Base-by-base conservation (phyloP, 92 coral and sea anemone species). In the Epizoanthus fatuus region DNA sequence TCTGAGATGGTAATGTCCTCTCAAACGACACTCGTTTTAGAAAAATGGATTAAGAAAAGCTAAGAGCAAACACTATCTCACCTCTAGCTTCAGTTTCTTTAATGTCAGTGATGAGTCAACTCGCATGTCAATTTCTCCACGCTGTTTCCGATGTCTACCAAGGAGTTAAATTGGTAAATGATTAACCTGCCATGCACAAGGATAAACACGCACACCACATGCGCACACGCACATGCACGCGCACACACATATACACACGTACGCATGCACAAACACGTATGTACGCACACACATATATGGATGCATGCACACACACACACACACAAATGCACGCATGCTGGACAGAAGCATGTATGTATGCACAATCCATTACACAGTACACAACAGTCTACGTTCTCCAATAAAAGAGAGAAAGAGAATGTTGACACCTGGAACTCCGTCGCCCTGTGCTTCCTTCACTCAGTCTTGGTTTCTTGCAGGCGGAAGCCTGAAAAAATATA, bases 91-190 rank as follows among this genome's bases (percentile, higher is more conserved):
- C 12, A 97, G 45, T 44, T 91, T 98, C 67, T 98, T 85, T 45
- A 97, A 84, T 7, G 99, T 93, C 54, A 93, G 91, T 6, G 87
- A 86, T 3, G 99, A 95, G 54, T 94, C 93, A 42, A 97, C 97
- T 13, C 86, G 92, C 17, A 97, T 64, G 8, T 88, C 85, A 4
- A 97, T 73, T 66, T 97, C 99, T 49, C 99, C 99, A 3, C 98
- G 93, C 74, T 97, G 99, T 63, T 95, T 95, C 12, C 99, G 95
- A 71, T 95, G 99, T 76, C 99, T 97, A 75, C 7, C 4, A 15
- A 44, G 40, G 57, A 70, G 4, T 14, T 14, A 53, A 44, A 45
- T 49, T 12, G 35, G 20, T 16, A 11, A 11, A 39, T 32, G 63
- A 52, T 5, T 53, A 39, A 1, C 13, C 42, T 20, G 57, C 22